Conservation (phyloP, 2,888 invertebrate species). For the Drosophila macrothrix region DNA sequence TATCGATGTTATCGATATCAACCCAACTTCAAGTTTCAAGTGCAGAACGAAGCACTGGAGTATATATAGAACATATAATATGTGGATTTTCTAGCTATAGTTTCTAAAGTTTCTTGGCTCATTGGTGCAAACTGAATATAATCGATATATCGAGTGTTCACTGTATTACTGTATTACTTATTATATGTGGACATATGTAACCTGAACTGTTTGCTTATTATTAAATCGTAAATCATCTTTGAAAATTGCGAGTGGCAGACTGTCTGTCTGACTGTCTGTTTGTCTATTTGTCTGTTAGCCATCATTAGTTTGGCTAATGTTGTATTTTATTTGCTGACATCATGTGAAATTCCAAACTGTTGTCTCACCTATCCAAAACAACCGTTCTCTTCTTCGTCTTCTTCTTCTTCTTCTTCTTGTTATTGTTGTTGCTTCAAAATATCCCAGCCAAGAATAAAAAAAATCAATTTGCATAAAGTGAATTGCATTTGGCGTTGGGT, state of each 20-base stretch:
- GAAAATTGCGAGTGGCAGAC: not conserved
- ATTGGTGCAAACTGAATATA: not conserved
- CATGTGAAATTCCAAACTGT: conserved; percentile 70
- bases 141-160: not conserved
- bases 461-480: conserved; percentile 62
- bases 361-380: conserved; percentile 50
- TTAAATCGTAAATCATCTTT: not conserved
- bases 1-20: not conserved
- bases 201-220: not conserved
- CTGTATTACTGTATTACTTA: not conserved
- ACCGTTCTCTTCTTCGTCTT: not conserved
- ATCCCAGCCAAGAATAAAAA: conserved; percentile 13
- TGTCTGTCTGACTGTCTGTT: not conserved
- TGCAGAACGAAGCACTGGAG: no score
- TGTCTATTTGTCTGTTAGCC: conserved; percentile 24
- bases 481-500: conserved; percentile 60
- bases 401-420: not conserved
- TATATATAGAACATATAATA: not conserved
- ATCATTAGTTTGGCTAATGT: conserved; percentile 44
- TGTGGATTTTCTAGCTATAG: not conserved
- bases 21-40: not conserved
- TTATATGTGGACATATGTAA: not conserved
- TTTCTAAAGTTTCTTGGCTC: not conserved
- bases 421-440: conserved; percentile 1
- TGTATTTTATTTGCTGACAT: conserved; percentile 68